Conservation (phyloP, 2,888 invertebrate species). For the Drosophila pseudotakahashii region DNA sequence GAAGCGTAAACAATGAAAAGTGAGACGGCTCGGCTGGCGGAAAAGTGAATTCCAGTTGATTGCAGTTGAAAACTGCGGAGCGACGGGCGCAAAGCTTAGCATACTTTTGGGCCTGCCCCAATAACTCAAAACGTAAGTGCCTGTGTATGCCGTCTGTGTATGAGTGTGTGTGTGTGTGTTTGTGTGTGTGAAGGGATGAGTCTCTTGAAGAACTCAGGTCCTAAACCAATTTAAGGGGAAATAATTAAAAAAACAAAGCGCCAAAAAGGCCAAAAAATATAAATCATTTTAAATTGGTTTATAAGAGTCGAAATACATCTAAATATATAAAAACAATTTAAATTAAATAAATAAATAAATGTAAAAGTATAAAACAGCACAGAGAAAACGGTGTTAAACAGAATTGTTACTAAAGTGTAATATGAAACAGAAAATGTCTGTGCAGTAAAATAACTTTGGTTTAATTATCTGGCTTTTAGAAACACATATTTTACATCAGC, state of each 20-base stretch:
- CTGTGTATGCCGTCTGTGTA: neutral
- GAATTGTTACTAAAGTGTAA: no score
- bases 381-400: no score
- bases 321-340: no score
- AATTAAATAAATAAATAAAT: no score
- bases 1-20: constrained; percentile 56
- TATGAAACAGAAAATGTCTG: no score
- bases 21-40: constrained; percentile 34
- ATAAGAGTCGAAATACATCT: no score
- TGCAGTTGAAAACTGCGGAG: constrained; percentile 9
- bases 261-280: neutral
- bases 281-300: no score
- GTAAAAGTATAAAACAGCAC: no score
- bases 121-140: constrained; percentile 33
- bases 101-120: constrained; percentile 29
- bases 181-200: neutral
- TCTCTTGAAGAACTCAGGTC: neutral
- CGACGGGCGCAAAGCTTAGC: no score
- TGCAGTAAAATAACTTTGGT: no score
- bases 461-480: no score
- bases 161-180: neutral
- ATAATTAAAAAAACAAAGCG: neutral
- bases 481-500: no score
- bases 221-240: neutral
- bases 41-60: constrained; percentile 44